Base-by-base conservation (phyloP, 2,113 vertebrate genomes). In the Tragelaphus scriptus region DNA sequence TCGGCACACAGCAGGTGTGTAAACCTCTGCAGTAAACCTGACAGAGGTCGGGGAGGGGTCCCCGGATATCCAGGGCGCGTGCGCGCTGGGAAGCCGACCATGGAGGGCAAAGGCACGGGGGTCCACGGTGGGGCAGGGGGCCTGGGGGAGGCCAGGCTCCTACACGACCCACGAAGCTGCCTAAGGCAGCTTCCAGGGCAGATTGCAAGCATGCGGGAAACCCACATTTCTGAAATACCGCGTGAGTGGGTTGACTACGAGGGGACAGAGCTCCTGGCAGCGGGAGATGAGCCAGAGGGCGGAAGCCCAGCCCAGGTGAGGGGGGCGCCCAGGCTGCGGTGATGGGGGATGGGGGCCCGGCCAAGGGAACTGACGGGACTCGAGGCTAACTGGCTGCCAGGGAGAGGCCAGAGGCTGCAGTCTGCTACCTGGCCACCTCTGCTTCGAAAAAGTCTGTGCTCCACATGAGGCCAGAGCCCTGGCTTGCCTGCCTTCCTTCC, bases 31-130 rank as follows among this genome's bases (percentile, higher is more conserved):
- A 7, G 56, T 11, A 11, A 56, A 25, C 17, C 10, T 8, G 47
- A n/a, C 0, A 2, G 6, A 58, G 21, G 56, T 23, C 1, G 4
- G 21, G n/a, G 49, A 40, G 47, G 49, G 16, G 4, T 7, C 23
- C 14, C 0, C 8, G 14, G 51, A 49, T 21, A 63, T 1, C 79
- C 16, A 17, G 28, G 26, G 79, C 0, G 9, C 2, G 19, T 12
- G 17, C 3, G 15, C 4, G 5, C 51, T 25, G 17, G 65, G 23
- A 12, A 28, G 25, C 3, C 4, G 30, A 23, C 21, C 53, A 19
- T 11, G 1, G 0, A 32, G 82, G 55, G 55, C 53, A 61, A 15
- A 28, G 65, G 65, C 92, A 79, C 25, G 0, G 3, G 11, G 30
- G 1, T 32, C 79, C 16, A 19, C 0, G 2, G 53, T 13, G 59